These are phyloP conservation scores for Microchrysa polita DNA, from an alignment of 2,888 invertebrate genomes.

Conservation along the genomic window DNA sequence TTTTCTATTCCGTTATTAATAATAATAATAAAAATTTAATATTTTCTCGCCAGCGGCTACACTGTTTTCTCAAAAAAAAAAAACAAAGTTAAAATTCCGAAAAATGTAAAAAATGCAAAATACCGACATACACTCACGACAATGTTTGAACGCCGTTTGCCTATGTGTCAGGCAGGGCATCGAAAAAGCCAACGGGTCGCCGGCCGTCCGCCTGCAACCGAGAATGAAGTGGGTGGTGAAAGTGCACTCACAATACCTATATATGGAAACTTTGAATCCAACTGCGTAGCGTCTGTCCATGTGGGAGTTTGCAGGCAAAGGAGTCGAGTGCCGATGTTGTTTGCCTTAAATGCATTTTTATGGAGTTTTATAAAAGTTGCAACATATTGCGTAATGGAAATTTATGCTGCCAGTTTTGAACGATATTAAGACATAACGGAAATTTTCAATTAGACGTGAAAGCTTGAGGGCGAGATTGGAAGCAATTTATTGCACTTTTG, in stretches of 20 bases:
- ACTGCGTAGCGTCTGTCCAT: conserved; percentile 1
- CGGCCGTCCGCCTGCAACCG: conserved; percentile 7
- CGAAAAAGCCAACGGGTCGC: conserved; percentile 1
- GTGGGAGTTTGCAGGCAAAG: background rate
- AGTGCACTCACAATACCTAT: too few species aligned
- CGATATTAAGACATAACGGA: conserved; percentile 50
- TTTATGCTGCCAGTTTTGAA: conserved; percentile 48
- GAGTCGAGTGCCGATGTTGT: conserved; percentile 12
- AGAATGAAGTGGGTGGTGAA: background rate
- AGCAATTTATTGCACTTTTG: conserved; percentile 44
- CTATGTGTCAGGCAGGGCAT: background rate
- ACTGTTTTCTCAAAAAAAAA: conserved; percentile 5
- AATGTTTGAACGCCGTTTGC: background rate
- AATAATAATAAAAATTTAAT: too few species aligned
- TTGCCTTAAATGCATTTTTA: conserved; percentile 50
- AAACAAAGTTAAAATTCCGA: conserved; percentile 3
- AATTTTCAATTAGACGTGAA: conserved; percentile 49
- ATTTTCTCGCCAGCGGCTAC: background rate
- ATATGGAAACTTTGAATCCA: conserved; percentile 22
- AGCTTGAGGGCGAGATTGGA: conserved; percentile 44
- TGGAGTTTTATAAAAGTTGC: conserved; percentile 50
- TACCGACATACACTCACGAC: conserved; percentile 17
- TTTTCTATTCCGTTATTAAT: too few species aligned
- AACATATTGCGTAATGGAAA: conserved; percentile 51
- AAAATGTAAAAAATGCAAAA: conserved; percentile 31